phyloP scores from a whole-genome alignment of 2,888 invertebrate genomes.

The Neoitamus cyanurus region DNA sequence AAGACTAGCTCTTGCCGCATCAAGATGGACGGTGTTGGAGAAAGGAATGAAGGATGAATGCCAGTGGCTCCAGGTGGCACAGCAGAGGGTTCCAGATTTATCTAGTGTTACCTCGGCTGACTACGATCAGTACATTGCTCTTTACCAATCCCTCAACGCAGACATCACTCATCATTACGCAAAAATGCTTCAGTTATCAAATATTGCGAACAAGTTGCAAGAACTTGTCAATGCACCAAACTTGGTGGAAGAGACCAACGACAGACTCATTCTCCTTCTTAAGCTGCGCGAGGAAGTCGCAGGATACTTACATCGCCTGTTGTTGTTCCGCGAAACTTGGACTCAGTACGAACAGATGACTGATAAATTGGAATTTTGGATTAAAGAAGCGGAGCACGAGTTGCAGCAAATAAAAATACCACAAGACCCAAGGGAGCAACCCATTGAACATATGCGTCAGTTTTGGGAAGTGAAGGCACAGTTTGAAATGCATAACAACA shows the following conservation, averaged over 20 bases:
- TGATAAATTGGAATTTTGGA: conserved; percentile 81
- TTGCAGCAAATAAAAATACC: conserved; percentile 74
- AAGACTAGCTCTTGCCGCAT: conserved; percentile 85
- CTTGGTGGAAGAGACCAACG: conserved; percentile 78
- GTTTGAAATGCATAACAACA: conserved; percentile 83
- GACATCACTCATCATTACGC: conserved; percentile 86
- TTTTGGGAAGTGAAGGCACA: conserved; percentile 92
- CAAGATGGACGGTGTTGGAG: conserved; percentile 83
- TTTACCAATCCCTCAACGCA: conserved; percentile 82
- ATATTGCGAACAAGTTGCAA: conserved; percentile 78
- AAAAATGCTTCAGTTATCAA: conserved; percentile 78
- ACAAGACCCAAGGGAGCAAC: conserved; percentile 71
- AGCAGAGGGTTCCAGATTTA: conserved; percentile 84
- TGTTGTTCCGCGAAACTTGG: conserved; percentile 84
- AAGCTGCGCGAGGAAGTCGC: conserved; percentile 82
- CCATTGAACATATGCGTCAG: conserved; percentile 79
- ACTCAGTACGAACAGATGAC: conserved; percentile 77
- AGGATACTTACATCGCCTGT: conserved; percentile 75
- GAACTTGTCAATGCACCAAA: conserved; percentile 80
- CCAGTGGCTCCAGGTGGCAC: conserved; percentile 85
- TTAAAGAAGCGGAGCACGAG: conserved; percentile 79
- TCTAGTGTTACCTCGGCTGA: conserved; percentile 84
- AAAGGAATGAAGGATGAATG: conserved; percentile 85
- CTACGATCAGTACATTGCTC: conserved; percentile 84
- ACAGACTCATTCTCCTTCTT: conserved; percentile 77